Evolutionary conservation across 2,797 vertebrate species (phyloP).

Genomic region (Phataginus tricuspis): DNA sequence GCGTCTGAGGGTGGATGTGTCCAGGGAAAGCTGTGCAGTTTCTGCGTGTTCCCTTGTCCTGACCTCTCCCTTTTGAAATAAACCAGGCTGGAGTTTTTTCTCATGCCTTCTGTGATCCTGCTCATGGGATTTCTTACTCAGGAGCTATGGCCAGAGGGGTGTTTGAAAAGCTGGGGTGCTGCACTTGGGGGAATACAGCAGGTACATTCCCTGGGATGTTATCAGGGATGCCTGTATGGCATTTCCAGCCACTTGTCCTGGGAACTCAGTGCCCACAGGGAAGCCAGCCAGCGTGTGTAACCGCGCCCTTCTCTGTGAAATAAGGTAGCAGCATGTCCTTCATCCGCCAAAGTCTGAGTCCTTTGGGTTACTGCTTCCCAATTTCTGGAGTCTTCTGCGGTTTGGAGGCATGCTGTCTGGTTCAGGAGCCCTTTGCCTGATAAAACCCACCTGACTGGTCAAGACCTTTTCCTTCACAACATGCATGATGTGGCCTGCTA

Average conservation of each 20-base stretch:
- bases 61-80: constrained; percentile 60
- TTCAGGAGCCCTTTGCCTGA: not conserved
- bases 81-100: constrained; percentile 14
- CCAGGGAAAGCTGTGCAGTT: not conserved
- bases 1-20: not conserved
- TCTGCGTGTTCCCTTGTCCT: not conserved
- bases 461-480: not conserved
- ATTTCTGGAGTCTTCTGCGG: constrained; percentile 1
- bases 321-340: not conserved
- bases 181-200: not conserved
- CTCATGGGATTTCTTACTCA: not conserved
- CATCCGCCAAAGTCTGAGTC: not conserved
- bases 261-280: not conserved
- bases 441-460: not conserved
- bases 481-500: not conserved
- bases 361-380: not conserved
- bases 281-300: not conserved
- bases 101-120: not conserved
- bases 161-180: not conserved
- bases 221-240: not conserved
- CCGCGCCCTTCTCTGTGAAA: not conserved
- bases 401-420: not conserved
- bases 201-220: not conserved
- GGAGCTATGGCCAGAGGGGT: not conserved
- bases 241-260: not conserved